phyloP scores from a whole-genome alignment of 2,113 vertebrate genomes.

The Chiloscyllium plagiosum region DNA sequence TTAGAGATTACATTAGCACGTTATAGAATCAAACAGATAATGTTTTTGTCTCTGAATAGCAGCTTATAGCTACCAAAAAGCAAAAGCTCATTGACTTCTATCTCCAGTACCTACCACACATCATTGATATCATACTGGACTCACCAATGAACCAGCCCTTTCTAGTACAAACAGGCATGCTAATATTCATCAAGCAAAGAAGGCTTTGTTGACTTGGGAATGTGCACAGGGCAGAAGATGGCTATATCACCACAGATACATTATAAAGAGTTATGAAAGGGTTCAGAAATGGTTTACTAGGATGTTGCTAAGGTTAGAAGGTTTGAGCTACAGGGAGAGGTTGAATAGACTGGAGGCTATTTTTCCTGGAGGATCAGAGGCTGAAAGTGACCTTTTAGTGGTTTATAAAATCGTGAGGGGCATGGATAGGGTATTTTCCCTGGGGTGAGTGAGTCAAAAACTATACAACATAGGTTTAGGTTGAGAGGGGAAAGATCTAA shows the following conservation, averaged over 20 bases:
- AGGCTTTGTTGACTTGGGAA: background rate
- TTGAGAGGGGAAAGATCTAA: too few species aligned
- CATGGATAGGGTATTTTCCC: too few species aligned
- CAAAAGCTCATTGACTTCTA: background rate
- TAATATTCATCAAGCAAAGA: background rate
- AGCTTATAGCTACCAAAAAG: background rate
- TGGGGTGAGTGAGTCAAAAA: too few species aligned
- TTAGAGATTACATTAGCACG: background rate
- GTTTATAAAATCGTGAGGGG: too few species aligned
- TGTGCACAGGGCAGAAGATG: background rate
- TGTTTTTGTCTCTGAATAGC: background rate
- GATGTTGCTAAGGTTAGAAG: too few species aligned
- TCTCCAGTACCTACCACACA: background rate
- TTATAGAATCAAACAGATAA: background rate
- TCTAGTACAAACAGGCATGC: background rate
- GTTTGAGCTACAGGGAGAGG: too few species aligned
- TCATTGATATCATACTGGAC: background rate
- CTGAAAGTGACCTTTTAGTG: too few species aligned
- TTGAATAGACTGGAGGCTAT: too few species aligned
- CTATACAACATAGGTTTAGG: too few species aligned
- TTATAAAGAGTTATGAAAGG: background rate
- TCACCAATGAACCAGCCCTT: background rate
- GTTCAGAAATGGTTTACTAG: too few species aligned
- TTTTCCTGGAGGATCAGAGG: too few species aligned
- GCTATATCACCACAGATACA: background rate